These are phyloP conservation scores for Butorides virescens DNA, from an alignment of 2,113 vertebrate genomes.

Conservation along the genomic window DNA sequence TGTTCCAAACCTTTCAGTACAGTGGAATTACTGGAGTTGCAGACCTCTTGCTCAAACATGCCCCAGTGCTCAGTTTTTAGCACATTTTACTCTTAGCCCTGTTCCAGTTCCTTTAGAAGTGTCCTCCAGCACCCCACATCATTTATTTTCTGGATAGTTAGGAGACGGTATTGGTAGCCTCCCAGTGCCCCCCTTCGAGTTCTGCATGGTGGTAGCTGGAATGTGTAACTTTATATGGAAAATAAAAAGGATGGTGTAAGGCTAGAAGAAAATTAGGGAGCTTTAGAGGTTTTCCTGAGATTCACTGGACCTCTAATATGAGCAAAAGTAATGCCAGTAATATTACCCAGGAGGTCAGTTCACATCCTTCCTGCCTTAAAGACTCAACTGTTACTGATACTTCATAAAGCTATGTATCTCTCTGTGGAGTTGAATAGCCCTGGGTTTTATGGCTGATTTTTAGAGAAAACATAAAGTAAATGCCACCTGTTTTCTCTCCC, in stretches of 20 bases:
- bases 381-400: neutral
- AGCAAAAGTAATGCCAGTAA: neutral
- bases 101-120: neutral
- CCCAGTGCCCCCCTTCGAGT: neutral
- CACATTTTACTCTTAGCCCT: neutral
- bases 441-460: neutral
- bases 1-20: neutral
- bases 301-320: neutral
- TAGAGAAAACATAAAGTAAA: neutral
- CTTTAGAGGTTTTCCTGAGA: neutral
- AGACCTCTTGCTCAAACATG: neutral
- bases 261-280: neutral
- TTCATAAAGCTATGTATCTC: neutral
- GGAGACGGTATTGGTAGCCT: neutral
- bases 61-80: neutral
- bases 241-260: neutral
- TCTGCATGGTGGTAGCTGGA: neutral
- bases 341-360: conserved; percentile 1
- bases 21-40: neutral
- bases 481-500: neutral
- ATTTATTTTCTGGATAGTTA: neutral
- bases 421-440: neutral
- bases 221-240: neutral
- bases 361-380: neutral
- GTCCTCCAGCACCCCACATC: fast-evolving